Conservation (phyloP, 2,888 invertebrate genomes). For the Ctena decussata region DNA sequence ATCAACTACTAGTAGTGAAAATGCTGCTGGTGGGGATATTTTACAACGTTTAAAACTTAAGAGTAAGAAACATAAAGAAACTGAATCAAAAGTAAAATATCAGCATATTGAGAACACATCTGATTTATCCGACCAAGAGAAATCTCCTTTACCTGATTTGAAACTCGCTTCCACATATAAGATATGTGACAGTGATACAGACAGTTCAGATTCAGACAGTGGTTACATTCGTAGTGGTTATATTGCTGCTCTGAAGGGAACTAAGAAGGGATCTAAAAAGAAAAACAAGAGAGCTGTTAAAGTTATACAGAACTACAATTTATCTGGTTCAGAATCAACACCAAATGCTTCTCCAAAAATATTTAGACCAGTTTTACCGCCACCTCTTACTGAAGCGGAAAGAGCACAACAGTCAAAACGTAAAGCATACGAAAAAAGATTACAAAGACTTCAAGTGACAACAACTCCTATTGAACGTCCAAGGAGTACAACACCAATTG, state of each 20-base stretch:
- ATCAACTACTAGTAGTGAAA: constrained; percentile 52
- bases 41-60: constrained; percentile 50
- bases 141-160: constrained; percentile 34
- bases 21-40: constrained; percentile 62
- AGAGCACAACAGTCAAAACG: constrained; percentile 73
- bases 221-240: constrained; percentile 69
- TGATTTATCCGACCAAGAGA: constrained; percentile 62
- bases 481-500: constrained; percentile 82
- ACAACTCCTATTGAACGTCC: constrained; percentile 82
- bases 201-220: constrained; percentile 71
- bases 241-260: constrained; percentile 48
- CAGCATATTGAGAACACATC: constrained; percentile 57
- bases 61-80: constrained; percentile 57
- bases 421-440: constrained; percentile 80
- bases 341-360: constrained; percentile 74
- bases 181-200: constrained; percentile 51
- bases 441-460: constrained; percentile 81
- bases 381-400: constrained; percentile 66
- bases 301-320: neutral
- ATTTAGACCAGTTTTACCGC: constrained; percentile 57
- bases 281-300: neutral
- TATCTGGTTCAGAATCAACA: constrained; percentile 64
- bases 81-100: constrained; percentile 58
- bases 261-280: neutral
- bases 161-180: constrained; percentile 24